Evolutionary conservation across 2,113 vertebrate species (phyloP).

Genomic region (Morone chrysops): DNA sequence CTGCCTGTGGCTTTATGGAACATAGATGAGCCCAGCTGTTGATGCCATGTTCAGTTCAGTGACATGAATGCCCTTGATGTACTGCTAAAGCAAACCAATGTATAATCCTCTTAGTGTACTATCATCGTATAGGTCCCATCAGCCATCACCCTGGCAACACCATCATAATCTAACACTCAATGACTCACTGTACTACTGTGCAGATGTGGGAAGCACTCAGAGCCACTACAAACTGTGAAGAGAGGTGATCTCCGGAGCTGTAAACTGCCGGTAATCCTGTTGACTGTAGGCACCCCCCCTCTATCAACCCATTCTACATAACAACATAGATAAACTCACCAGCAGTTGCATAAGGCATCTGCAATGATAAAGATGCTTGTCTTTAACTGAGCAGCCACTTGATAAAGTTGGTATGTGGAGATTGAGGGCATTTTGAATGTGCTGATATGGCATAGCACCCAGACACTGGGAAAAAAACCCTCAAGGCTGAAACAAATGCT

Average conservation of each 20-base stretch:
- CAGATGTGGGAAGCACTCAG: constrained; percentile 67
- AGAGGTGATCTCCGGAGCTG: constrained; percentile 44
- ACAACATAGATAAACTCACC: constrained; percentile 36
- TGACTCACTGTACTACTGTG: constrained; percentile 48
- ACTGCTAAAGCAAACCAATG: constrained; percentile 39
- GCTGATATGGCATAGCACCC: constrained; percentile 44
- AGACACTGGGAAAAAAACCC: constrained; percentile 20
- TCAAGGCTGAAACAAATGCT: constrained; percentile 56
- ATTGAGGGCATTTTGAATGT: constrained; percentile 47
- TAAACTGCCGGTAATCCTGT: constrained; percentile 47
- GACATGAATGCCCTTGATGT: constrained; percentile 42
- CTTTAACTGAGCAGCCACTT: constrained; percentile 33
- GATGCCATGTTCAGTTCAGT: constrained; percentile 17
- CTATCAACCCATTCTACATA: constrained; percentile 28
- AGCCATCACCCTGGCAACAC: constrained; percentile 68
- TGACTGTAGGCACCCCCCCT: constrained; percentile 34
- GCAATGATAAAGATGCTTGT: constrained; percentile 33
- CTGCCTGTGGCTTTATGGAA: background rate
- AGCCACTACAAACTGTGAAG: constrained; percentile 48
- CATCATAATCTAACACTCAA: constrained; percentile 53
- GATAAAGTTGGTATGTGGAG: constrained; percentile 41
- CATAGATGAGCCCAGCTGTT: constrained; percentile 31
- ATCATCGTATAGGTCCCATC: constrained; percentile 54
- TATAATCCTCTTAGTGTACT: constrained; percentile 75
- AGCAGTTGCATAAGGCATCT: constrained; percentile 47